These are phyloP conservation scores for Lissocephala sabroskyi DNA, from an alignment of 2,888 invertebrate species.

Conservation along the genomic window DNA sequence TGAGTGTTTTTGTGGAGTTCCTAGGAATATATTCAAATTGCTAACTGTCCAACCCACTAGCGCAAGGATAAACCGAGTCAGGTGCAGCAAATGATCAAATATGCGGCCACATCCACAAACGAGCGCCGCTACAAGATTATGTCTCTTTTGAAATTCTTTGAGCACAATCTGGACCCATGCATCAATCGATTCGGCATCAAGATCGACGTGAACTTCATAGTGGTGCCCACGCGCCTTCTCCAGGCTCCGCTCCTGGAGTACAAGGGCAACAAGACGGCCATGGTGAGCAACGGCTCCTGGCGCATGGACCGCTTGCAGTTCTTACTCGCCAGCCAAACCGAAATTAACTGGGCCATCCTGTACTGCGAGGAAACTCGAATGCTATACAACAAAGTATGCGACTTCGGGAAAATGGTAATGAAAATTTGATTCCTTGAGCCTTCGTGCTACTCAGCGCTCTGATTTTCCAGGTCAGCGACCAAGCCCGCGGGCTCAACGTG, in stretches of 20 bases:
- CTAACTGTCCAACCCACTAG: too few relatives aligned
- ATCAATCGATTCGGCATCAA: constrained; percentile 88
- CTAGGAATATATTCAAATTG: too few relatives aligned
- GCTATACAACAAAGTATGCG: constrained; percentile 15
- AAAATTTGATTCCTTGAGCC: too few relatives aligned
- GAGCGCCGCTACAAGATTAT: constrained; percentile 86
- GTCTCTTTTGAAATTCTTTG: constrained; percentile 67
- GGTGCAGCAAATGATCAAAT: constrained; percentile 88
- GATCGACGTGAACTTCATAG: constrained; percentile 82
- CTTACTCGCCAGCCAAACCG: constrained; percentile 19
- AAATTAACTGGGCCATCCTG: constrained; percentile 61
- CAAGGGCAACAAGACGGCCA: constrained; percentile 21
- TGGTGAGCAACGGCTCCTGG: constrained; percentile 53
- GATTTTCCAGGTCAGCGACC: too few relatives aligned
- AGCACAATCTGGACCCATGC: constrained; percentile 71
- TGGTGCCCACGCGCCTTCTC: constrained; percentile 85
- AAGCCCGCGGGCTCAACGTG: too few relatives aligned
- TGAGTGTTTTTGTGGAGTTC: too few relatives aligned
- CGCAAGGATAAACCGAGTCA: constrained; percentile 86
- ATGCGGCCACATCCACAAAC: constrained; percentile 86
- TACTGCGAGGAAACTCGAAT: constrained; percentile 22
- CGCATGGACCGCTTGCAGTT: constrained; percentile 43
- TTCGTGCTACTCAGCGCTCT: too few relatives aligned
- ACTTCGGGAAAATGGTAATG: constrained; percentile 26
- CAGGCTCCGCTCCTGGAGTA: constrained; percentile 83